Percentiles rank a stretch among this genome's conserved stretches.
These are phyloP conservation scores for Apamea sordens DNA, from an alignment of 2,888 invertebrate species.

Conservation along the genomic window DNA sequence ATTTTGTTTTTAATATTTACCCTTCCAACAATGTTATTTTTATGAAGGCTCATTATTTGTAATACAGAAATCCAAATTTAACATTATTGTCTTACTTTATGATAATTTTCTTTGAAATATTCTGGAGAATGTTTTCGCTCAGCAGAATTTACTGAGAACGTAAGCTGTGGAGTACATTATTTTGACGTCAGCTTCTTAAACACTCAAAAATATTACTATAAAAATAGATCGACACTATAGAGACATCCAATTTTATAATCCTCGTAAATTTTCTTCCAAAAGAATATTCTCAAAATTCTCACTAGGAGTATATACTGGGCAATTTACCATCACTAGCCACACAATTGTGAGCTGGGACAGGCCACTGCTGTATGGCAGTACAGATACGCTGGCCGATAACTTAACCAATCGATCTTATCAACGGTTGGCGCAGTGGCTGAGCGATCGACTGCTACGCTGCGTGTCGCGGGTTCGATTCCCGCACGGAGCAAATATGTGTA, in stretches of 20 bases:
- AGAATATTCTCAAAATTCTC: neutral
- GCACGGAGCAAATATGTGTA: too few relatives aligned
- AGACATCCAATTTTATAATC: too few relatives aligned
- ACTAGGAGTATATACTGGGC: too few relatives aligned
- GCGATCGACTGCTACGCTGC: too few relatives aligned
- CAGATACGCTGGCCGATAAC: neutral
- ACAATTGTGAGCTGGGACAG: constrained; percentile 6
- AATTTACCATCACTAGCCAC: too few relatives aligned
- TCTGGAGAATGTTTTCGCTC: neutral
- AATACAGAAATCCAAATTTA: neutral
- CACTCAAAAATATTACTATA: neutral
- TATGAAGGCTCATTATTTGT: neutral
- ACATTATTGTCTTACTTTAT: neutral
- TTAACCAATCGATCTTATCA: constrained; percentile 11
- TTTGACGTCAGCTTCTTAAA: neutral
- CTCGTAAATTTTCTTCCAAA: neutral
- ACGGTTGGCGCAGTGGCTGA: too few relatives aligned
- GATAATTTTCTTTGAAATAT: neutral
- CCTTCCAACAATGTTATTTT: neutral
- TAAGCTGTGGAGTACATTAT: neutral
- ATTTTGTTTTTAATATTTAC: neutral
- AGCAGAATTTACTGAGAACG: neutral
- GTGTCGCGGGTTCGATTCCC: too few relatives aligned
- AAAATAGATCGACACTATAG: neutral
- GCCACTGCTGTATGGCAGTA: neutral